phyloP scores from a whole-genome alignment of 2,888 invertebrate species.

The Agrotis exclamationis region DNA sequence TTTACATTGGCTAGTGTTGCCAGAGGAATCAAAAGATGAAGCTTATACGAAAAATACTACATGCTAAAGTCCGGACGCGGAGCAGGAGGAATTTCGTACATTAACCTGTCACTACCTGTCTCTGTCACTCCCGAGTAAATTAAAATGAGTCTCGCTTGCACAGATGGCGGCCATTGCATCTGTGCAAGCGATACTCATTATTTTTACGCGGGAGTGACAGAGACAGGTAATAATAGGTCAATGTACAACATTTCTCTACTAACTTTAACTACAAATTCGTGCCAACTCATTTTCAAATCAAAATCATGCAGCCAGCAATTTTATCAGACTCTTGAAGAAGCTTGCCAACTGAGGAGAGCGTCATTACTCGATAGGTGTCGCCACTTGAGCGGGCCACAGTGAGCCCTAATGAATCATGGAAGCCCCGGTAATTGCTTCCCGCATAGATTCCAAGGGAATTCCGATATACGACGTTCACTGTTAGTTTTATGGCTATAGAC shows the following conservation, averaged over 20 bases:
- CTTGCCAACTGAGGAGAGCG: conserved; percentile 35
- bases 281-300: conserved; percentile 14
- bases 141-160: too few relatives aligned
- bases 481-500: neutral
- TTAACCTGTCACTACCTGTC: too few relatives aligned
- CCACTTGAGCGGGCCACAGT: conserved; percentile 24
- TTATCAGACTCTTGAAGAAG: conserved; percentile 33
- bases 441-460: conserved; percentile 33
- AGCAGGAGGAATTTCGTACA: too few relatives aligned
- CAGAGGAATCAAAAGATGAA: too few relatives aligned
- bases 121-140: too few relatives aligned
- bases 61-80: too few relatives aligned
- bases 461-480: conserved; percentile 27
- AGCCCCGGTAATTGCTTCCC: conserved; percentile 46
- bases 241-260: too few relatives aligned
- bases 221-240: too few relatives aligned
- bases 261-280: neutral
- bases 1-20: too few relatives aligned
- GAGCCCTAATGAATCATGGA: conserved; percentile 44
- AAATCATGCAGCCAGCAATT: conserved; percentile 16
- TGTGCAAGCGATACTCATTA: too few relatives aligned
- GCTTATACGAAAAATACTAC: neutral
- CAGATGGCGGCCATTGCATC: too few relatives aligned
- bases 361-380: conserved; percentile 44
- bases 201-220: too few relatives aligned